phyloP scores from a whole-genome alignment of 2,797 vertebrate species.

The Selene dorsalis region DNA sequence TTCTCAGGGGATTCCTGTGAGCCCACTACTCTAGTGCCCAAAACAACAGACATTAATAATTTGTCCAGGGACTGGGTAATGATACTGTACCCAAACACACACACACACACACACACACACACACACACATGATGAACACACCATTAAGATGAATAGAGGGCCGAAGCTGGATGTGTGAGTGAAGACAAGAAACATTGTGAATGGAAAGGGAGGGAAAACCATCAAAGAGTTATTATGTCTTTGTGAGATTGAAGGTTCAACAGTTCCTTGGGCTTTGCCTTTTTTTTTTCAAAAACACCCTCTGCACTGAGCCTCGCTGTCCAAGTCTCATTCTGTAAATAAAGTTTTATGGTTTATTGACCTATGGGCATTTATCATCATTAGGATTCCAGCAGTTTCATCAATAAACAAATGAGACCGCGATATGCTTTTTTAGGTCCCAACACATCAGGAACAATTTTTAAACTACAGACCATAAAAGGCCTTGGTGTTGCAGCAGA shows the following conservation, averaged over 20 bases:
- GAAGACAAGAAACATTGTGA: slow-evolving; percentile 1
- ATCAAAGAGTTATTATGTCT: slow-evolving; percentile 30
- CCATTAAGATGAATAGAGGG: no score
- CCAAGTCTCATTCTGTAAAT: slow-evolving; percentile 10
- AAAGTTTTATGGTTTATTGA: slow-evolving; percentile 28
- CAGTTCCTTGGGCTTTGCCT: not conserved
- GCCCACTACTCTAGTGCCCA: slow-evolving; percentile 36
- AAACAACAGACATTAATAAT: slow-evolving; percentile 76
- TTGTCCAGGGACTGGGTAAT: slow-evolving; percentile 60
- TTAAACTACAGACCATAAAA: slow-evolving; percentile 19
- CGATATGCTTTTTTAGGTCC: slow-evolving; percentile 25
- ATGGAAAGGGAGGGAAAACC: not conserved
- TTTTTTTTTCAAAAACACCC: not conserved
- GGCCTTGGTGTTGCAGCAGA: not conserved
- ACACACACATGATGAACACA: no score
- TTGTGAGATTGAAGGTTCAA: slow-evolving; percentile 10
- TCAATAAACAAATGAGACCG: slow-evolving; percentile 41
- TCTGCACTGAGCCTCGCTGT: not conserved
- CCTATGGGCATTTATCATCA: slow-evolving; percentile 11
- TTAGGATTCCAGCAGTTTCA: slow-evolving; percentile 21
- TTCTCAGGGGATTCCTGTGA: slow-evolving; percentile 56
- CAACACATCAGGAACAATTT: slow-evolving; percentile 9
- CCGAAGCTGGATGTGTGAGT: not conserved
- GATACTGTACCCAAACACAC: slow-evolving; percentile 28
- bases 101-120: no score